phyloP scores from a whole-genome alignment of 2,113 vertebrate species.

The Nibea coibor region DNA sequence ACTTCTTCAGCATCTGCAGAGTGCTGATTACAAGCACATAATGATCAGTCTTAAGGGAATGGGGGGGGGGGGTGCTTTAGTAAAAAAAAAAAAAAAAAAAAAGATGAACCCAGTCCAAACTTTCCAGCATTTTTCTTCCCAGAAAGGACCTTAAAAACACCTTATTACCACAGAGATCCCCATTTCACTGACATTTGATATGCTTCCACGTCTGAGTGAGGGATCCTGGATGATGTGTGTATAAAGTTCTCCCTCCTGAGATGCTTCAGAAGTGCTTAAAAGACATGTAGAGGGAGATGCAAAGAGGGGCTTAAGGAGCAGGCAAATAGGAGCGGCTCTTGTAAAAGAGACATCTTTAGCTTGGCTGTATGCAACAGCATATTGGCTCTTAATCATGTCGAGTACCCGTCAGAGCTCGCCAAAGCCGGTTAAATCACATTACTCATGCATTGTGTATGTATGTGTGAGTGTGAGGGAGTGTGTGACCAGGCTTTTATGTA shows the following conservation, averaged over 20 bases:
- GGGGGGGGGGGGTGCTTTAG: slow-evolving; percentile 32
- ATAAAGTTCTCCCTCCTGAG: slow-evolving; percentile 61
- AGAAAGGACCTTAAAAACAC: slow-evolving; percentile 74
- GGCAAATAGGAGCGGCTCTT: slow-evolving; percentile 70
- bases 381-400: slow-evolving; percentile 83
- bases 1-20: slow-evolving; percentile 62
- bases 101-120: slow-evolving; percentile 75
- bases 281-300: slow-evolving; percentile 78
- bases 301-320: slow-evolving; percentile 83
- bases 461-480: slow-evolving; percentile 56
- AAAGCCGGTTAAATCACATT: slow-evolving; percentile 87
- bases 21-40: slow-evolving; percentile 76
- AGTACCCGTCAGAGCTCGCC: slow-evolving; percentile 80
- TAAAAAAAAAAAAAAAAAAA: slow-evolving; percentile 55
- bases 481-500: slow-evolving; percentile 26
- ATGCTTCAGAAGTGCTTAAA: slow-evolving; percentile 82
- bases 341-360: slow-evolving; percentile 81
- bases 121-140: slow-evolving; percentile 69
- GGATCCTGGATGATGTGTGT: slow-evolving; percentile 72
- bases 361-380: slow-evolving; percentile 73
- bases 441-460: slow-evolving; percentile 76
- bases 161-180: slow-evolving; percentile 69
- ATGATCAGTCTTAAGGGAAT: slow-evolving; percentile 69
- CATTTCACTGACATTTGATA: slow-evolving; percentile 79
- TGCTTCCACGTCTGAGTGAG: slow-evolving; percentile 69